Base-by-base conservation (phyloP, 1,140 invertebrate species). In the Cydia splendana region DNA sequence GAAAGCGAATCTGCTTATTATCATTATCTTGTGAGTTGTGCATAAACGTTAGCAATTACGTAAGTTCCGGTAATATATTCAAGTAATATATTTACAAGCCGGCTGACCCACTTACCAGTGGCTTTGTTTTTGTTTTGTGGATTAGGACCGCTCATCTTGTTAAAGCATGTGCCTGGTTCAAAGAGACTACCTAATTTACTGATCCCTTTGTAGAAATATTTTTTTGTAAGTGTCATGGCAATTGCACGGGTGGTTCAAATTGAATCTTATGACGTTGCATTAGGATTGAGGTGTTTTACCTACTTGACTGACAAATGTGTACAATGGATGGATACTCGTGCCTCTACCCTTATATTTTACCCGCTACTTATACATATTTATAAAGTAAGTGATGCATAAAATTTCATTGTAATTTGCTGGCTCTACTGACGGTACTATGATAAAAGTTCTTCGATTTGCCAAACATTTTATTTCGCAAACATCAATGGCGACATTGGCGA, bases 1-100 rank as follows among this genome's bases (percentile, higher is more conserved):
- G 67, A 71, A 71, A 71, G 67, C 67, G 67, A 71, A 71, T 71
- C 67, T 71, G 34, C 67, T 42, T 71, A 62, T 62, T 62, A 71
- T 71, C 67, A 71, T 71, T 71, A 71, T 71, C 67, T 71, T 38
- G n/a, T n/a, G n/a, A n/a, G n/a, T n/a, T n/a, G 30, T 71, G 38
- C 34, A 71, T 71, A 45, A 71, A 71, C 34, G 67, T 18, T 24
- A 38, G 13, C 67, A 71, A 71, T 71, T 71, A 71, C 67, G 67
- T 71, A 71, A 71, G 34, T 71, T 71, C 67, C 34, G 15, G 67
- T 71, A 71, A 71, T 71, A 38, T 71, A 71, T 71, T 45, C 30
- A 9, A 71, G 30, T 38, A 71, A 71, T 71, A 38, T 42, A 71
- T 71, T 69, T 69, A 69, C 30, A 18, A 38, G 67, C 67, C 9